Evolutionary conservation across 2,888 invertebrate genomes (phyloP), one percentile per base, ranked within the genome.

Genomic region (Lamellibrachia columna): DNA sequence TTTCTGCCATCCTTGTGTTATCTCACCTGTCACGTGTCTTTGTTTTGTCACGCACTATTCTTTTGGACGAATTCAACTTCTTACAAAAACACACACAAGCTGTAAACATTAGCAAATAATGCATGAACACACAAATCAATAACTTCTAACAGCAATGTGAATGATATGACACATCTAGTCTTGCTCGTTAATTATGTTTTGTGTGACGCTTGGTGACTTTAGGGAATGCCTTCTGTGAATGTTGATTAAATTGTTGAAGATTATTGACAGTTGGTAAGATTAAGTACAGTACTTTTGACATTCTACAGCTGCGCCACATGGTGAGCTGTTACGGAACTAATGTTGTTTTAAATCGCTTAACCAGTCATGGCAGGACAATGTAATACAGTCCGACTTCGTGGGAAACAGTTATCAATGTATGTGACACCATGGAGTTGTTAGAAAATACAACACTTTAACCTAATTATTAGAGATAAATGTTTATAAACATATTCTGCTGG

Each of bases 51-150:
- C n/a, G n/a, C 15, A 75, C 75, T 22, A 22, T 75, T 75, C 75
- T 75, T 55, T 55, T 22, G 22, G n/a, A 15, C 7, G 15, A 75
- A 75, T 75, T 75, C 75, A 75, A 22, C 75, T 75, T 75, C 75
- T 75, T 22, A 15, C 22, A 22, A 75, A 75, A 60, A 75, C 55
- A 75, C 75, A 75, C 75, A 75, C 75, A 22, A 22, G 22, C 75
- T 22, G 4, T 75, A 22, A 75, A 75, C n/a, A n/a, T 75, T 75
- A 22, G n/a, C 22, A 22, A 75, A 75, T 75, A 75, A 15, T 75
- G 75, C n/a, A n/a, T 75, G 75, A 75, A 75, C 75, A 75, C 75
- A 22, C 75, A 75, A 75, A 75, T 75, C 15, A 75, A 75, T 75
- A 75, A 75, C 22, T 75, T 75, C 75, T 75, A 15, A 22, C 75